Evolutionary conservation across 2,797 vertebrate species (phyloP).

Genomic region (Lemur catta): DNA sequence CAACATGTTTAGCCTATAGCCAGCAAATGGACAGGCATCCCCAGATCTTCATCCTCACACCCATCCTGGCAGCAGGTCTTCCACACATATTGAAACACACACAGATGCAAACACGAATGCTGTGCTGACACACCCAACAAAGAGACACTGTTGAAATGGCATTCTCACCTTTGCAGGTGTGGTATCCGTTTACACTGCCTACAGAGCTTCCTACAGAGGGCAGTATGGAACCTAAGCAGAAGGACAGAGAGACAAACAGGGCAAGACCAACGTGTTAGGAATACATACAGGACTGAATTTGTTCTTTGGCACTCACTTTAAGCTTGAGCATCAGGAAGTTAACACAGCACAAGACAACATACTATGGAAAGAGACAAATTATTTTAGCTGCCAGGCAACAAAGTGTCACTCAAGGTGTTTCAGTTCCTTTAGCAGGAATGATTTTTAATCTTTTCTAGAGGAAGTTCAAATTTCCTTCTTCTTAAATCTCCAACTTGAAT

Average conservation of each 20-base stretch:
- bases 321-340: conserved; percentile 49
- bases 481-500: conserved; percentile 11
- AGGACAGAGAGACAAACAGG: conserved; percentile 82
- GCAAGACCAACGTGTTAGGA: conserved; percentile 80
- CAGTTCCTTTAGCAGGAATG: not conserved
- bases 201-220: conserved; percentile 82
- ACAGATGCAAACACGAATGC: conserved; percentile 33
- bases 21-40: not conserved
- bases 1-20: not conserved
- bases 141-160: not conserved
- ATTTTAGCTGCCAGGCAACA: conserved; percentile 43
- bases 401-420: not conserved
- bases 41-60: not conserved
- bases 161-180: conserved; percentile 99
- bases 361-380: conserved; percentile 51
- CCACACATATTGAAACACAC: not conserved
- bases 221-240: conserved; percentile 90
- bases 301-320: conserved; percentile 41
- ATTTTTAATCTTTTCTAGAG: not conserved
- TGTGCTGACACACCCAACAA: conserved; percentile 52
- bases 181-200: conserved; percentile 97
- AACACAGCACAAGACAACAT: conserved; percentile 72
- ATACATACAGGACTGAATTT: conserved; percentile 66
- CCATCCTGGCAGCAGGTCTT: conserved; percentile 24
- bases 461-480: conserved; percentile 34